Evolutionary conservation across 1,140 invertebrate species (phyloP).

Genomic region (Euglossa dilemma): DNA sequence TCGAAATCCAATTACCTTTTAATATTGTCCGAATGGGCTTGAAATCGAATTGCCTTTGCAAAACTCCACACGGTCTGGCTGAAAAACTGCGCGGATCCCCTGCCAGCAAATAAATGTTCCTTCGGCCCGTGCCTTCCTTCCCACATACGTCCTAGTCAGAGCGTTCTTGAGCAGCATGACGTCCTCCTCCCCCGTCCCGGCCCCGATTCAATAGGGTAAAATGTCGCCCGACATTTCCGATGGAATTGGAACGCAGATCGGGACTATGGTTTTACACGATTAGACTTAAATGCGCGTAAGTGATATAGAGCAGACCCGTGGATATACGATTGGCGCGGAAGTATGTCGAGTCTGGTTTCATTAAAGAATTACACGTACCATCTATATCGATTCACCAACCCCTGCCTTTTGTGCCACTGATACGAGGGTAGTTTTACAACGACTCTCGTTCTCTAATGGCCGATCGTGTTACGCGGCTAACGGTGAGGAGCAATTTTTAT

Average conservation of each 20-base stretch:
- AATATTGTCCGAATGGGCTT: slow-evolving; percentile 68
- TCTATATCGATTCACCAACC: background rate
- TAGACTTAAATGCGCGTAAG: slow-evolving; percentile 20
- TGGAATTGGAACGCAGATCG: slow-evolving; percentile 50
- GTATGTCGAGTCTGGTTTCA: background rate
- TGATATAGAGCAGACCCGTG: background rate
- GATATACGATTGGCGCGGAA: background rate
- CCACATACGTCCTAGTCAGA: slow-evolving; percentile 49
- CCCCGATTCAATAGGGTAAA: slow-evolving; percentile 56
- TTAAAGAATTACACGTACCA: background rate
- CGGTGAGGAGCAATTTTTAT: too few relatives aligned
- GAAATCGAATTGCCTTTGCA: slow-evolving; percentile 66
- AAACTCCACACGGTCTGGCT: slow-evolving; percentile 50
- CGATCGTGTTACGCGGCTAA: too few relatives aligned
- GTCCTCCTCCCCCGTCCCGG: background rate
- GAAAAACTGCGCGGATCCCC: slow-evolving; percentile 59
- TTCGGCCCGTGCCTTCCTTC: slow-evolving; percentile 41
- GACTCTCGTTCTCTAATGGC: background rate
- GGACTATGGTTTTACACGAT: slow-evolving; percentile 26
- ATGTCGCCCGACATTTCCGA: slow-evolving; percentile 50
- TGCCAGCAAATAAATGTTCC: slow-evolving; percentile 64
- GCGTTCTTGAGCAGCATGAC: slow-evolving; percentile 37
- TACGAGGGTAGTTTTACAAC: background rate
- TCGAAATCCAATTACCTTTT: slow-evolving; percentile 78
- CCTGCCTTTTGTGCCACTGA: background rate